phyloP scores from a whole-genome alignment of 2,113 vertebrate species.

The Sitta europaea region DNA sequence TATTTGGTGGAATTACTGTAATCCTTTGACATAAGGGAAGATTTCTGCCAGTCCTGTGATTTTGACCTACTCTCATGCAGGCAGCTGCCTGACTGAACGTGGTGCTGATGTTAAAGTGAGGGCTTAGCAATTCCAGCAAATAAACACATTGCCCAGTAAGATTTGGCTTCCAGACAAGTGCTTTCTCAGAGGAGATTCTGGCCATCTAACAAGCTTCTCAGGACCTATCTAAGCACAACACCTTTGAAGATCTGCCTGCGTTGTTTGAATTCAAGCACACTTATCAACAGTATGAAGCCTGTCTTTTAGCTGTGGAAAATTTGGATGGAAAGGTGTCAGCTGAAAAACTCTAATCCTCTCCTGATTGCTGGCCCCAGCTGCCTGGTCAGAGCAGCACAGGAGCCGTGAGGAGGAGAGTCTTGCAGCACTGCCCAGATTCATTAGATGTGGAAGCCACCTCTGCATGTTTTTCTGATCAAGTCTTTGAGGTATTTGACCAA shows the following conservation, averaged over 20 bases:
- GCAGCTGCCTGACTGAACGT: not conserved
- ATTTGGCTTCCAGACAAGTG: not conserved
- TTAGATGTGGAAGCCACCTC: not conserved
- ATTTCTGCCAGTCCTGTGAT: not conserved
- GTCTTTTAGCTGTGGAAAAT: not conserved
- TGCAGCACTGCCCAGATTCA: accelerated
- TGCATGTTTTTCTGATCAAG: not conserved
- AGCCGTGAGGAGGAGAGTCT: not conserved
- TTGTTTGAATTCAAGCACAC: not conserved
- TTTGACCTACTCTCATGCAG: not conserved
- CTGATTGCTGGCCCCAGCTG: not conserved
- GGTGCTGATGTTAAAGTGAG: not conserved
- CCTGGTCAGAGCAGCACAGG: not conserved
- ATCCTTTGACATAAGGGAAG: not conserved
- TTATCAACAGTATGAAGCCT: not conserved
- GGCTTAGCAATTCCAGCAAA: not conserved
- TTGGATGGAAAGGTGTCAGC: not conserved
- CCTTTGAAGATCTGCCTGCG: not conserved
- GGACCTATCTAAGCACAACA: accelerated
- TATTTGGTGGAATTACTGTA: not conserved
- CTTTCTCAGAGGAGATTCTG: not conserved
- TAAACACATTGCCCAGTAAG: not conserved
- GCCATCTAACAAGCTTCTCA: not conserved
- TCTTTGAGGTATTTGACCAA: not conserved
- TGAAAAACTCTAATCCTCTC: not conserved